Evolutionary conservation across 2,113 vertebrate species (phyloP), one percentile per base, ranked within the genome.

Genomic region (Prionailurus viverrinus): DNA sequence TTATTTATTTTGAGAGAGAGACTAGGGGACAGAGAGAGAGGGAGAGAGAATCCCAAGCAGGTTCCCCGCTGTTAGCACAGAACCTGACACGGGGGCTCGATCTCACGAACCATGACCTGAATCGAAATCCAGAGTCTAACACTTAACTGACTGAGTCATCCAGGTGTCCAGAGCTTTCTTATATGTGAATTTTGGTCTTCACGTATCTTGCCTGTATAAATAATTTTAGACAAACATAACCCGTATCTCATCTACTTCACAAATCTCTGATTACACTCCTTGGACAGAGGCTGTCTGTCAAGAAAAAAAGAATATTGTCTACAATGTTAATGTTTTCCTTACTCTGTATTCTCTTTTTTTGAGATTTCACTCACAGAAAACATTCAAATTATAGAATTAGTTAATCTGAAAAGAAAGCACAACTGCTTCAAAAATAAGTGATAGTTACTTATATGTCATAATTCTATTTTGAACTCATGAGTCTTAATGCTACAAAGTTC

Each of bases 361-460:
- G 71, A 82, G 18, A 85, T 53, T 88, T 93, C 25, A 71, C 9
- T 74, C 27, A 63, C 33, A 80, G 18, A 74, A 86, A 68, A 94
- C 65, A 94, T 73, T 91, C 31, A 29, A 96, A 53, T 69, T 78
- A 73, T 31, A 53, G 83, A 89, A 80, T 45, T 85, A 76, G 68
- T 94, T 95, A 95, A 95, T n/a, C 4, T 84, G 55, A 80, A 92
- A 71, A 84, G 39, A 68, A 79, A 95, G 18, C 29, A 65, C n/a
- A 7, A 25, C 6, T 81, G 14, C 41, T 86, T 97, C 23, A 97
- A 85, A 92, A 92, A 85, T 79, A 76, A 94, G 14, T 76, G 25
- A 81, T 74, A 45, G 5, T 31, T 94, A 76, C 89, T 73, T 92
- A 29, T 39, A 33, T 55, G 4, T 41, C 65, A 69, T 33, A 61